Base-by-base conservation (phyloP, 2,797 vertebrate genomes). In the Thamnophis elegans region DNA sequence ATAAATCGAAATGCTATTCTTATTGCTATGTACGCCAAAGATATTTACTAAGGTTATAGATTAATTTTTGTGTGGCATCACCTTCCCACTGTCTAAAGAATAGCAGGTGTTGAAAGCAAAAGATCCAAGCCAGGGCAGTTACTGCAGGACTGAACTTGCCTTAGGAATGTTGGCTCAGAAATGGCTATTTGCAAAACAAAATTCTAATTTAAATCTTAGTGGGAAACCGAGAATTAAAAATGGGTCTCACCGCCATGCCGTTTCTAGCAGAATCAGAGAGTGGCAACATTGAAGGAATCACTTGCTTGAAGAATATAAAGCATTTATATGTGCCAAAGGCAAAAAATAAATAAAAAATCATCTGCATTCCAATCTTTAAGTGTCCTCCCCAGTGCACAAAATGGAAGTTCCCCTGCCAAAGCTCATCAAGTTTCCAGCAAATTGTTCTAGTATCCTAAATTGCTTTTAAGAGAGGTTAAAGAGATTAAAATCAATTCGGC, bases 221-320 rank as follows among this genome's bases (percentile, higher is more conserved):
- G 58, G 78, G 92, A 95, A 96, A 91, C 54, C 82, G 42, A 90
- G 73, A 95, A 93, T 91, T 96, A 95, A 65, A 96, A 94, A 91
- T 90, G 16, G 3, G 92, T 94, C 91, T 91, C 42, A 28, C 13
- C 56, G 93, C 91, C 11, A 4, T 14, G 20, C 26, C 90, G 91
- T 59, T 91, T 95, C 56, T 82, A 91, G 93, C 92, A 55, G 47
- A 93, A 95, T 87, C 93, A 20, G 2, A 58, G 36, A 85, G 88
- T 89, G 73, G 0, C 26, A 89, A 9, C 26, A 65, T 93, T 94
- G 54, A 65, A 92, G 11, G 47, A 51, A 28, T 5, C 93, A 90
- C 36, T 60, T 89, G 32, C 7, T 68, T 56, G 91, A 47, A 93
- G 28, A 78, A 54, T 88, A 91, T 22, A 92, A 92, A 32, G 2